Evolutionary conservation across 2,113 vertebrate species (phyloP).

Genomic region (Cettia cetti): DNA sequence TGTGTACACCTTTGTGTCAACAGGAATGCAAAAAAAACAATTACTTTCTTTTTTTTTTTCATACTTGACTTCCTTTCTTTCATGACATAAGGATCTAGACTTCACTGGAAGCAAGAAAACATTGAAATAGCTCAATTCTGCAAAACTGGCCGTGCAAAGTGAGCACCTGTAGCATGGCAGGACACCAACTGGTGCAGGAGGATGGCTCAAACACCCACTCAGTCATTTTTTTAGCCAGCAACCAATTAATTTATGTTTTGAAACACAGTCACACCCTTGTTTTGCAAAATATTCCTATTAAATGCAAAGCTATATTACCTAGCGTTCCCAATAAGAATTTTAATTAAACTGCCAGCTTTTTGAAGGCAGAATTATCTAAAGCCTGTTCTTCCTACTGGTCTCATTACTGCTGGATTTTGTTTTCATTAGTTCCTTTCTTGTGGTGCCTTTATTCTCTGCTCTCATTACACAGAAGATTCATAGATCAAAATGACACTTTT

Average conservation of each 20-base stretch:
- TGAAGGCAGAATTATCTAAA: conserved; percentile 34
- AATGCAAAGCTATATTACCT: conserved; percentile 34
- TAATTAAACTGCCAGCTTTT: conserved; percentile 69
- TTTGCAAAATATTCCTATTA: conserved; percentile 40
- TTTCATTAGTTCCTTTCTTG: conserved; percentile 53
- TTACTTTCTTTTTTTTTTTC: neutral
- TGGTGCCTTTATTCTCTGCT: conserved; percentile 55
- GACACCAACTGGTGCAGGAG: neutral
- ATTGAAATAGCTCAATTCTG: neutral
- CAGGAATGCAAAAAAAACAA: neutral
- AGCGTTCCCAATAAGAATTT: conserved; percentile 35
- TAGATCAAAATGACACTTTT: conserved; percentile 47
- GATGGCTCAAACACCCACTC: neutral
- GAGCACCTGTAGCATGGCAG: neutral
- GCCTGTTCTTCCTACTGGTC: neutral
- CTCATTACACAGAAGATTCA: conserved; percentile 14
- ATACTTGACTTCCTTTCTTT: neutral
- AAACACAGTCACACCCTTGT: conserved; percentile 8
- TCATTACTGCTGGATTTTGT: conserved; percentile 63
- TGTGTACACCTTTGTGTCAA: neutral
- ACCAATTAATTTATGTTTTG: conserved; percentile 18
- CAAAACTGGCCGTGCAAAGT: neutral
- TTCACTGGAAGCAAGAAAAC: neutral
- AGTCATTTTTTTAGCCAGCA: neutral
- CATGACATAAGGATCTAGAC: neutral